These are phyloP conservation scores for Nannospalax galili DNA, from an alignment of 2,113 vertebrate species.

Conservation along the genomic window DNA sequence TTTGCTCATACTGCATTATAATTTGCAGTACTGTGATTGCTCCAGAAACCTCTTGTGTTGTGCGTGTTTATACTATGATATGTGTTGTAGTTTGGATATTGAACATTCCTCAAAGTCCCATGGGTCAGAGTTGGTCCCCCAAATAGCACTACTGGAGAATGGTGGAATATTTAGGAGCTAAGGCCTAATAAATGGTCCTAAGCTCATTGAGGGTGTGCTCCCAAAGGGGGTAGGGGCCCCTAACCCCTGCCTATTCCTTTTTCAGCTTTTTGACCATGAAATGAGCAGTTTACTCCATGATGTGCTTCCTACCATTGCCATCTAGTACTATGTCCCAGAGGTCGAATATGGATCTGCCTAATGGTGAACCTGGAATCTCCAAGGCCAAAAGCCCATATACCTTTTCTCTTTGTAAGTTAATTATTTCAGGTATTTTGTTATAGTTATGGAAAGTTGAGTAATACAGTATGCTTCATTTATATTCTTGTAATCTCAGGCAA, in stretches of 20 bases:
- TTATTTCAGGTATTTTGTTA: not conserved
- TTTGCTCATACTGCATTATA: not conserved
- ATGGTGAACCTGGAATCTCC: not conserved
- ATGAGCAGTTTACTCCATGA: not conserved
- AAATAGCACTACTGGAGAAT: not conserved
- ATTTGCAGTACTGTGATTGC: conserved; percentile 37
- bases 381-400: not conserved
- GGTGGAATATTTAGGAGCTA: not conserved
- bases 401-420: not conserved
- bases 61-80: not conserved
- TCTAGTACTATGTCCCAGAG: not conserved
- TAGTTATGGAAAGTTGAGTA: not conserved
- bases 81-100: not conserved
- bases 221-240: not conserved
- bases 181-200: not conserved
- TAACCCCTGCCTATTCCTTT: too few species aligned
- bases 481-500: conserved; percentile 41
- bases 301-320: not conserved
- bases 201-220: not conserved
- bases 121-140: not conserved
- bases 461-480: not conserved
- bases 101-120: not conserved
- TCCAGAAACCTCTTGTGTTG: not conserved
- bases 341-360: not conserved
- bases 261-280: not conserved